Conservation (phyloP, 2,113 vertebrate species). For the Zosterops hypoxanthus region DNA sequence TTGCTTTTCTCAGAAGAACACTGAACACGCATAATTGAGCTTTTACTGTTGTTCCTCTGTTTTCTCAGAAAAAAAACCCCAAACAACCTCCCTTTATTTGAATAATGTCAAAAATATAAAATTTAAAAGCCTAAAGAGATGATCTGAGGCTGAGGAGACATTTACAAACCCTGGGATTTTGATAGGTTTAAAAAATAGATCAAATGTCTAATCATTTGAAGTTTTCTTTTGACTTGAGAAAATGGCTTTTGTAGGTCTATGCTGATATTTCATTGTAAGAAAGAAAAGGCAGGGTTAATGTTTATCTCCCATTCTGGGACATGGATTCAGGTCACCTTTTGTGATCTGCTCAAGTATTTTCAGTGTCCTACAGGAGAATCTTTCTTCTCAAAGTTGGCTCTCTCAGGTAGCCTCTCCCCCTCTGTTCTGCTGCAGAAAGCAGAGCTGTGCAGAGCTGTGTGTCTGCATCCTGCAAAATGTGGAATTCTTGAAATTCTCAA, state of each 20-base stretch:
- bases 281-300: background rate
- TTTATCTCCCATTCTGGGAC: background rate
- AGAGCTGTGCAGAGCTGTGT: background rate
- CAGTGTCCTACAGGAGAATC: background rate
- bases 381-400: background rate
- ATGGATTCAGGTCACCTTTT: background rate
- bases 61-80: background rate
- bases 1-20: background rate
- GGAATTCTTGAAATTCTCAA: background rate
- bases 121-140: background rate
- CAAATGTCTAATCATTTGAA: background rate
- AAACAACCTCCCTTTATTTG: background rate
- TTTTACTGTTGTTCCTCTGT: background rate
- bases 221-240: background rate
- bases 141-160: background rate
- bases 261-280: background rate
- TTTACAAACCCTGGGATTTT: background rate
- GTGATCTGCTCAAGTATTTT: background rate
- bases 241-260: background rate
- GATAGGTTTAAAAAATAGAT: background rate
- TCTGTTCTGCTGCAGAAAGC: background rate
- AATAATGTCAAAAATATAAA: background rate
- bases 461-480: background rate
- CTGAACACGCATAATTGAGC: no score
- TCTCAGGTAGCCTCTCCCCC: background rate